phyloP scores from a whole-genome alignment of 2,113 vertebrate species.

The Psittacara wagleri region DNA sequence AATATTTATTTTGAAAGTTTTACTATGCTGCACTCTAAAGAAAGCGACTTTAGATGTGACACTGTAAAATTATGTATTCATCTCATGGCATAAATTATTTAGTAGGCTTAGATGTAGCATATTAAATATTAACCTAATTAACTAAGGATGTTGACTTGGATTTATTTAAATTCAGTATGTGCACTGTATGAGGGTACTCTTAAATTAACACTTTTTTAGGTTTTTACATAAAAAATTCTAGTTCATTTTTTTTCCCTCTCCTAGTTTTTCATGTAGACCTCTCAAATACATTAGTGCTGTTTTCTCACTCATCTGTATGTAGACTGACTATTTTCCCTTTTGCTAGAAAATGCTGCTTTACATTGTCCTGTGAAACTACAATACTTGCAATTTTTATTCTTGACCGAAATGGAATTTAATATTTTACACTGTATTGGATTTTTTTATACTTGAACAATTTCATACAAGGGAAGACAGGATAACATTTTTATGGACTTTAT shows the following conservation, averaged over 20 bases:
- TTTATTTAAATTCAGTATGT: constrained; percentile 98
- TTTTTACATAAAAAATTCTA: constrained; percentile 84
- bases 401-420: constrained; percentile 90
- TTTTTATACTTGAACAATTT: constrained; percentile 99
- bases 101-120: constrained; percentile 93
- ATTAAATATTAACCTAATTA: constrained; percentile 95
- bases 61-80: constrained; percentile 99
- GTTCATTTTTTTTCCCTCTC: constrained; percentile 76
- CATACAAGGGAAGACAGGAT: constrained; percentile 99
- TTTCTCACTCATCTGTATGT: constrained; percentile 77
- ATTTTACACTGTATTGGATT: constrained; percentile 99
- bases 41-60: constrained; percentile 92
- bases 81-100: constrained; percentile 99
- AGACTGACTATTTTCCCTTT: constrained; percentile 71
- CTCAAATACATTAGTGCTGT: constrained; percentile 60
- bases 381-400: constrained; percentile 96
- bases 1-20: constrained; percentile 99
- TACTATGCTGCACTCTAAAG: constrained; percentile 93
- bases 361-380: constrained; percentile 87
- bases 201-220: constrained; percentile 86
- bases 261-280: constrained; percentile 78
- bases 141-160: constrained; percentile 93
- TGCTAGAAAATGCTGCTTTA: constrained; percentile 90
- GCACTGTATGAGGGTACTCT: constrained; percentile 90
- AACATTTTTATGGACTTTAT: constrained; percentile 91